Evolutionary conservation across 1,140 invertebrate genomes (phyloP), one percentile per base, ranked within the genome.

Genomic region (Lordiphosa mommai): DNA sequence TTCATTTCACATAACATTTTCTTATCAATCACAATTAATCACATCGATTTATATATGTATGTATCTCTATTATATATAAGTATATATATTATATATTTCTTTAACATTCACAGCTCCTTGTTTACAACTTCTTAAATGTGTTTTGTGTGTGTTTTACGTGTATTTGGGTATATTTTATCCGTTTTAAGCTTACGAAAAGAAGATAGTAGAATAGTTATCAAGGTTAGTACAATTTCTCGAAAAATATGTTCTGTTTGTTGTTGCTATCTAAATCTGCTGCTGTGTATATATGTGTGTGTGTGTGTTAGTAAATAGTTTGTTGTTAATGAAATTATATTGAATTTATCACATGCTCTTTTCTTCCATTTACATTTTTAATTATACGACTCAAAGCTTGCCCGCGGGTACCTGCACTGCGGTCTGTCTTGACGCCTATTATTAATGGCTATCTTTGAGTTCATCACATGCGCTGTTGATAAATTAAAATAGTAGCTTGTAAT

Each of bases 401-500:
- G 9, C 2, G 8, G 10, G 10, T 59, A 32, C 34, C 27, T 23
- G 17, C 14, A 27, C 10, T 58, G 41, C 40, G 34, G 41, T 50
- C 9, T 79, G 47, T 69, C 63, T 77, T 74, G 33, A 33, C 51
- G 50, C 51, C 51, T 27, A 12, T 14, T 48, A 47, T 23, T 43
- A 46, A 59, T 66, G 57, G 58, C 36, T 46, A 43, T 51, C 34
- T 58, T 70, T 68, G 77, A 69, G 77, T 84, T 68, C 72, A 82
- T 84, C 77, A 84, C 77, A 84, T 84, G 77, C 68, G 77, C 77
- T 84, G 77, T 84, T 84, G 77, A 84, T 84, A 84, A 84, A 84
- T 84, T 84, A 84, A 60, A 76, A 70, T 56, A 61, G 56, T 51
- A 37, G 49, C 30, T 20, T 58, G 49, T 16, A 33, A 27, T 27